phyloP scores from a whole-genome alignment of 2,113 vertebrate genomes.

The Coregonus clupeaformis region DNA sequence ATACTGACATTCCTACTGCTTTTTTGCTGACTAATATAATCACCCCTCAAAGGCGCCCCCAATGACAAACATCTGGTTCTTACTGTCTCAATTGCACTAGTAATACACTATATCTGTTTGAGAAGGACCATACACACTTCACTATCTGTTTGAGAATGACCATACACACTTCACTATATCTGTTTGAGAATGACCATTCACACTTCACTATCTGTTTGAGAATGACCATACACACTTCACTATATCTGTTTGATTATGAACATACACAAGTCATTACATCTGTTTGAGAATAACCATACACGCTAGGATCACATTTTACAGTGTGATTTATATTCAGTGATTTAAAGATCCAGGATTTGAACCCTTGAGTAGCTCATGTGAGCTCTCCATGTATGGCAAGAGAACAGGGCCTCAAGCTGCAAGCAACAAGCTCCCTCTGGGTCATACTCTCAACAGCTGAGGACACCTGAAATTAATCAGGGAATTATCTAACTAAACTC shows the following conservation, averaged over 20 bases:
- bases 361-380: background rate
- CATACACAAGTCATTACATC: too few relatives aligned
- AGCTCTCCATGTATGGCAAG: background rate
- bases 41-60: background rate
- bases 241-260: too few relatives aligned
- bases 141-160: too few relatives aligned
- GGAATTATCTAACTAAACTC: conserved; percentile 5
- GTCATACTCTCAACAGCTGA: background rate
- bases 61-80: background rate
- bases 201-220: too few relatives aligned
- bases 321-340: background rate
- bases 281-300: background rate
- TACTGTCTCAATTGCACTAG: too few relatives aligned
- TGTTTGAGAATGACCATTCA: too few relatives aligned
- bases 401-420: conserved; percentile 8
- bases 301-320: background rate
- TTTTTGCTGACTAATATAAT: background rate
- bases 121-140: too few relatives aligned
- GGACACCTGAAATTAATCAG: conserved; percentile 11
- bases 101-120: too few relatives aligned
- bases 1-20: background rate
- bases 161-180: background rate
- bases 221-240: too few relatives aligned
- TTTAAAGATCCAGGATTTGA: background rate
- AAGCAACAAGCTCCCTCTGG: background rate